Evolutionary conservation across 2,888 invertebrate species (phyloP).

Genomic region (Trichopoda pennipes): DNA sequence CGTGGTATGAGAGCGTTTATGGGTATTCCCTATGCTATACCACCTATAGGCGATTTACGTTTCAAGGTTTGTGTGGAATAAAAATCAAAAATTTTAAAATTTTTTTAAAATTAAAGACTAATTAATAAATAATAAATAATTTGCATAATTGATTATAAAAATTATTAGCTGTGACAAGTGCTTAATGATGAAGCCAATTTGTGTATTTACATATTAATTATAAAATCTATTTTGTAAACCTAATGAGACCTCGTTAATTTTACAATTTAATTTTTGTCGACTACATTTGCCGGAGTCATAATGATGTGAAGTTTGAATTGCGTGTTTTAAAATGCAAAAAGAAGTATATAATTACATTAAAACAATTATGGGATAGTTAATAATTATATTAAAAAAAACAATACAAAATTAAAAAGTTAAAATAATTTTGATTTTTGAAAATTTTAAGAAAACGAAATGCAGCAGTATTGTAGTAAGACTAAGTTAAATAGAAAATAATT

Average conservation of each 20-base stretch:
- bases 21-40: constrained; percentile 85
- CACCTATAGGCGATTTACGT: constrained; percentile 84
- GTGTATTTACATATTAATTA: constrained; percentile 34
- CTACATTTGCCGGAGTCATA: background rate
- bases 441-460: background rate
- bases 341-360: background rate
- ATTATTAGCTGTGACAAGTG: constrained; percentile 17
- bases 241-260: constrained; percentile 6
- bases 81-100: background rate
- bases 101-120: background rate
- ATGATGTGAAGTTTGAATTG: constrained; percentile 25
- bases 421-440: background rate
- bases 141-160: background rate
- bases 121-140: background rate
- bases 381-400: background rate
- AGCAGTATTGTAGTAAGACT: no score
- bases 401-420: background rate
- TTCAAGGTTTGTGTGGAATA: constrained; percentile 82
- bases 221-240: background rate
- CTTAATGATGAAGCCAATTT: constrained; percentile 12
- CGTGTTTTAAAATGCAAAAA: constrained; percentile 27
- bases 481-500: no score
- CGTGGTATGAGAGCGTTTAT: constrained; percentile 84
- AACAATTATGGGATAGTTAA: background rate
- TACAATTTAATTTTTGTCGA: background rate